Base-by-base conservation (phyloP, 2,888 invertebrate genomes). In the Campoletis raptor region DNA sequence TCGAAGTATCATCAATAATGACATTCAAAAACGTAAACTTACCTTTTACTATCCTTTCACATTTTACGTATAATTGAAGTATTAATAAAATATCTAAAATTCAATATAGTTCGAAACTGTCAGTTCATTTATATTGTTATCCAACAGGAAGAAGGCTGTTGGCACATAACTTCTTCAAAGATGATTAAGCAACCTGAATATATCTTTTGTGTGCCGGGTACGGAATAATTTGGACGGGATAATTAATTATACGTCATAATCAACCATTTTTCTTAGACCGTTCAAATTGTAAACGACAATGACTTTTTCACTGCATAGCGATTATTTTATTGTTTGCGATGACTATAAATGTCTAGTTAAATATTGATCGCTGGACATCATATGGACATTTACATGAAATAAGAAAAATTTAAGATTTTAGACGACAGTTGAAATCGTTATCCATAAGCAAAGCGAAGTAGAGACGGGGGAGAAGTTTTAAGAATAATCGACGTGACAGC, bases 401-500 rank as follows among this genome's bases (percentile, higher is more conserved):
- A 21, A 42, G 5, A 45, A 15, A 36, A 40, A 61, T 18, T 61
- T 24, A 18, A 42, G 61, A 64, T 30, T 15, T 45, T 45, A 18
- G 24, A 24, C n/a, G 36, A 18, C 24, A 52, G 48, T 24, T 24
- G 42, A 18, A n/a, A n/a, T 72, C 36, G 30, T 36, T 15, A 57
- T 57, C 24, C 24, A 30, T 12, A 61, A 15, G 6, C 40, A 76
- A 12, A 66, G 45, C 66, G 37, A 76, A 54, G 72, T 42, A 69
- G 52, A 72, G 40, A 54, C 52, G 61, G 48, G 45, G 54, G 36
- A 69, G 45, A 15, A 30, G 8, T 40, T 48, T 24, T 48, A 21
- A 72, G 57, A 36, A 54, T 82, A 79, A 78, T 70, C 57, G 77
- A 78, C 42, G 78, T 78, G 64, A 57, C 64, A 73, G 82, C 80